These are phyloP conservation scores for Buathra laborator DNA, from an alignment of 2,888 invertebrate species.

Conservation along the genomic window DNA sequence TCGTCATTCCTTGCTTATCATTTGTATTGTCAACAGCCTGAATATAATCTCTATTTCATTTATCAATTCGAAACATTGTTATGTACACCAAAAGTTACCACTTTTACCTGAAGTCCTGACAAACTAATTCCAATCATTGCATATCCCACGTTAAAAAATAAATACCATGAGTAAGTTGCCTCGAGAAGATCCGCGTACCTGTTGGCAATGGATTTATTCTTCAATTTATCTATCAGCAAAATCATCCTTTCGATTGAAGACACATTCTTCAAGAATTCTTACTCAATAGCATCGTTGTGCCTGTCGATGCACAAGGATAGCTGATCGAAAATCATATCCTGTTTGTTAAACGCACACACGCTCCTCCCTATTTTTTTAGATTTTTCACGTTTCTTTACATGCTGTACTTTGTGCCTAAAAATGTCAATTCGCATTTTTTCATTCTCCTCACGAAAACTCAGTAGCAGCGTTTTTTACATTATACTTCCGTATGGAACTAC, in stretches of 20 bases:
- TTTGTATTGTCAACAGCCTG: neutral
- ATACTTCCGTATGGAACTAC: too few relatives aligned
- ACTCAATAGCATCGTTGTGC: slow-evolving; percentile 51
- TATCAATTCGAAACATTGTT: neutral
- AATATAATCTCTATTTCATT: neutral
- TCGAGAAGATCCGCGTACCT: neutral
- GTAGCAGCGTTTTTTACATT: neutral
- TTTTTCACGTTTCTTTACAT: neutral
- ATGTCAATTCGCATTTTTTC: neutral
- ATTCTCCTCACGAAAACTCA: neutral
- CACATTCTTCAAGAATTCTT: slow-evolving; percentile 4
- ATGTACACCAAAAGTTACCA: neutral
- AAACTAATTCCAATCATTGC: neutral
- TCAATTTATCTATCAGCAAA: neutral
- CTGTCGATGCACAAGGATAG: slow-evolving; percentile 34
- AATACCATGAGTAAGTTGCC: slow-evolving; percentile 1
- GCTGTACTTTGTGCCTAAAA: slow-evolving; percentile 22
- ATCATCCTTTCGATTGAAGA: neutral
- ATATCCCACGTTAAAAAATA: neutral
- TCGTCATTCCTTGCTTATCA: neutral
- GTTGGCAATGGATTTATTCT: neutral
- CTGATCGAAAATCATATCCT: neutral
- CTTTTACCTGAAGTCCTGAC: slow-evolving; percentile 1
- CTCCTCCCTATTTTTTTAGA: neutral
- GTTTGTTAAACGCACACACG: neutral